Base-by-base conservation (phyloP, 2,888 invertebrate genomes). In the Galerucella pusilla region DNA sequence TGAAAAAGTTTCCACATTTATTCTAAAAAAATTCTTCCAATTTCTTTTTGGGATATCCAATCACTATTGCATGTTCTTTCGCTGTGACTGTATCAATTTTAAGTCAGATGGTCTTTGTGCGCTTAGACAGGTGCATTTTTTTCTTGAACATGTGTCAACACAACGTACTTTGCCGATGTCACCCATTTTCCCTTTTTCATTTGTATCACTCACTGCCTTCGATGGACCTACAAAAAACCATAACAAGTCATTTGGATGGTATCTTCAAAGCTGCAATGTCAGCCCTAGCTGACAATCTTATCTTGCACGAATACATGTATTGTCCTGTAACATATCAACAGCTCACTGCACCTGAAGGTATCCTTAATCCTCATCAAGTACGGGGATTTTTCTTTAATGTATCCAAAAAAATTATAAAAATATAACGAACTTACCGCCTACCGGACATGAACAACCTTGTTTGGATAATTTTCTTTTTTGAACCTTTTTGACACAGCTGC, bases 61-160 rank as follows among this genome's bases (percentile, higher is more conserved):
- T 42, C 5, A 42, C 35, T 42, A 42, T 42, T 42, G 35, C 7
- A 42, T 42, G 9, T 0, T 42, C 2, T 42, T 42, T 9, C 35
- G 35, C 7, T 42, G 1, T 9, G 35, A 42, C 35, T 9, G 35
- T 20, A 20, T 20, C 16, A 16, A 6, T 20, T 57, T 57, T 11
- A 2, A 9, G 9, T 20, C 16, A 1, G 10, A 3, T n/a, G 7
- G 11, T 2, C 11, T 60, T 60, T 60, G 7, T 14, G 14, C 10
- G 35, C 28, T 16, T 11, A 61, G 3, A 28, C 61, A 61, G 12
- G 61, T 61, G 35, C 61, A 61, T 61, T 61, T 61, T 61, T 61
- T 61, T 12, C 35, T 61, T 9, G 61, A 61, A 61, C 61, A 61
- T 35, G 61, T 61, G 16, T 61, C 61, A 35, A 61, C 14, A 35